phyloP scores from a whole-genome alignment of 2,888 invertebrate genomes.

The Cheilosia variabilis region DNA sequence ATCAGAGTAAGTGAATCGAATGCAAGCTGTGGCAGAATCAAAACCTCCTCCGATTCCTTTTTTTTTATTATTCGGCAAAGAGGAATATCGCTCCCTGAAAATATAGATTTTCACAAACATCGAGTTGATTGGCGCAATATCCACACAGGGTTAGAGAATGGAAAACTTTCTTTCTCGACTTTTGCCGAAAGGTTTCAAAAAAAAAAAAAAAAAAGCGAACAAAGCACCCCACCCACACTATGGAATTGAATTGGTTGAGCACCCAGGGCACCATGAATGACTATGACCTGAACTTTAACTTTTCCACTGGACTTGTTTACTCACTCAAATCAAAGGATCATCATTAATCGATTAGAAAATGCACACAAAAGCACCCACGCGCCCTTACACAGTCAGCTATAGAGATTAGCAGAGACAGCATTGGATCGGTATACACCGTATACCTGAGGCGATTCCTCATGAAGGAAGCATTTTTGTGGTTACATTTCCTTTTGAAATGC shows the following conservation, averaged over 20 bases:
- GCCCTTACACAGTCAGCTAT: conserved; percentile 1
- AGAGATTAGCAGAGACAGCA: neutral
- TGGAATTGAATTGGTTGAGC: conserved; percentile 65
- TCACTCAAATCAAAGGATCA: conserved; percentile 74
- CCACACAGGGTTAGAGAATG: conserved; percentile 9
- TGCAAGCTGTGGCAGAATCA: conserved; percentile 15
- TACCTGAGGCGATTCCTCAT: neutral
- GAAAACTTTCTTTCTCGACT: conserved; percentile 44
- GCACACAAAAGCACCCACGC: conserved; percentile 62
- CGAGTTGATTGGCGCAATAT: conserved; percentile 56
- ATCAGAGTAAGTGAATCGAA: conserved; percentile 39
- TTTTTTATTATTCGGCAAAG: neutral
- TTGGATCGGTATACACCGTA: neutral
- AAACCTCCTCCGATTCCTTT: conserved; percentile 6
- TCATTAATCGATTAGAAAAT: conserved; percentile 75
- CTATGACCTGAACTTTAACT: conserved; percentile 72
- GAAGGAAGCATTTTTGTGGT: conserved; percentile 29
- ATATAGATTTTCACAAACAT: conserved; percentile 47
- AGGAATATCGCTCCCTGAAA: conserved; percentile 10
- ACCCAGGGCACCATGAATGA: conserved; percentile 66
- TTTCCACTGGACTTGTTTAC: conserved; percentile 73
- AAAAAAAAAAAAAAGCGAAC: neutral
- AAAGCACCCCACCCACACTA: neutral
- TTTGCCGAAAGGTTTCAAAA: conserved; percentile 2
- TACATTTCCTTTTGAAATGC: conserved; percentile 49